Conservation (phyloP, 2,888 invertebrate genomes). For the Protodeltote pygarga region DNA sequence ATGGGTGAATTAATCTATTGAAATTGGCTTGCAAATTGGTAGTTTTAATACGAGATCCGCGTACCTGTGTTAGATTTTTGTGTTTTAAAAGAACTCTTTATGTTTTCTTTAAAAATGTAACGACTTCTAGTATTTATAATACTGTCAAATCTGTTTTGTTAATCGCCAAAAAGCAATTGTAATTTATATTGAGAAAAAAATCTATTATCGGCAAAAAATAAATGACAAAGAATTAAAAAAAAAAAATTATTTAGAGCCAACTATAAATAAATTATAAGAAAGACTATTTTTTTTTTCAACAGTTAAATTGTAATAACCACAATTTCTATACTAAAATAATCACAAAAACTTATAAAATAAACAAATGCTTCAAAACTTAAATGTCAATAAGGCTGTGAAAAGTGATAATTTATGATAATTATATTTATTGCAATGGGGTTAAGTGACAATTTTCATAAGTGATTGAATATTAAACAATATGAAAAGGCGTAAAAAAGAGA, state of each 20-base stretch:
- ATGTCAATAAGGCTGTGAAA: background rate
- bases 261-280: too few species aligned
- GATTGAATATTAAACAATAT: constrained; percentile 54
- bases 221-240: too few species aligned
- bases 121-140: too few species aligned
- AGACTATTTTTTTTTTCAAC: background rate
- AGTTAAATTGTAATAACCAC: background rate
- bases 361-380: background rate
- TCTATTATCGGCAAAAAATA: too few species aligned
- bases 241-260: too few species aligned
- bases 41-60: constrained; percentile 11
- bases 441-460: constrained; percentile 22
- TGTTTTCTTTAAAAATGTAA: background rate
- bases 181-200: too few species aligned
- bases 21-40: constrained; percentile 5
- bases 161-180: too few species aligned
- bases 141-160: too few species aligned
- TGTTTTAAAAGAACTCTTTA: background rate
- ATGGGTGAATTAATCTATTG: constrained; percentile 23
- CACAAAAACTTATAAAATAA: background rate
- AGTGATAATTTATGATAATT: background rate
- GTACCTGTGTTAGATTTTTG: constrained; percentile 1
- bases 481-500: constrained; percentile 75
- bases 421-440: constrained; percentile 37
- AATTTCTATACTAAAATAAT: background rate